Percentiles rank a stretch among this genome's conserved stretches.
Evolutionary conservation across 1,140 invertebrate species (phyloP).

Genomic region (Ephestia elutella): DNA sequence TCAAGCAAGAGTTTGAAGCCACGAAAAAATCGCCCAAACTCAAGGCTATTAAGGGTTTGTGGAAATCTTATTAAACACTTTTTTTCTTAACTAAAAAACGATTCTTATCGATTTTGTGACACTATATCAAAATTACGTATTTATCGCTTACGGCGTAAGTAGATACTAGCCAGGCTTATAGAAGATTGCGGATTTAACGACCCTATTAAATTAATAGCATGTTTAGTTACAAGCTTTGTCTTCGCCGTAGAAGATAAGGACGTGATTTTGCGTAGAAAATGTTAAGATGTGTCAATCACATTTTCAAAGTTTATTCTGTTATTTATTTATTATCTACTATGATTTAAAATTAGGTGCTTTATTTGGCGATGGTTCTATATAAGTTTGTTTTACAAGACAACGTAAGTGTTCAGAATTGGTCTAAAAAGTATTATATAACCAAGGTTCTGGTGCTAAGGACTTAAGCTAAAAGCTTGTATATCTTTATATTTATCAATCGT

Average conservation of each 20-base stretch:
- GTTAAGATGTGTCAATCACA: neutral
- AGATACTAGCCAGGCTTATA: too few relatives aligned
- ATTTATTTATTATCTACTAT: neutral
- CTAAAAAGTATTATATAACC: slow-evolving; percentile 39
- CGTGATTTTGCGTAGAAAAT: neutral
- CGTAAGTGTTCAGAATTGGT: slow-evolving; percentile 57
- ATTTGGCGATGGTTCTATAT: slow-evolving; percentile 12
- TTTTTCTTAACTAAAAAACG: neutral
- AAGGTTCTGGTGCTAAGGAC: slow-evolving; percentile 47
- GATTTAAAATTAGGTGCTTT: slow-evolving; percentile 31
- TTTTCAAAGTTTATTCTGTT: neutral
- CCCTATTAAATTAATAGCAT: neutral
- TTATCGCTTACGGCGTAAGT: neutral
- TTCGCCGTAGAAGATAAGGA: neutral
- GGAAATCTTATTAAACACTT: slow-evolving; percentile 65
- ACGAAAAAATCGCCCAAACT: slow-evolving; percentile 66
- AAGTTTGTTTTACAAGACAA: slow-evolving; percentile 28
- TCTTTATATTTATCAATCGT: slow-evolving; percentile 20
- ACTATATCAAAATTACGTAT: slow-evolving; percentile 1
- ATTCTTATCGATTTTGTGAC: neutral
- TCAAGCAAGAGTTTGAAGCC: slow-evolving; percentile 61
- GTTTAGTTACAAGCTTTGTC: neutral
- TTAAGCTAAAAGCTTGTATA: slow-evolving; percentile 25
- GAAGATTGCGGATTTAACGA: too few relatives aligned
- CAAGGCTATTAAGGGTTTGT: slow-evolving; percentile 68